phyloP scores from a whole-genome alignment of 2,797 vertebrate genomes.

The Arctocebus calabarensis region DNA sequence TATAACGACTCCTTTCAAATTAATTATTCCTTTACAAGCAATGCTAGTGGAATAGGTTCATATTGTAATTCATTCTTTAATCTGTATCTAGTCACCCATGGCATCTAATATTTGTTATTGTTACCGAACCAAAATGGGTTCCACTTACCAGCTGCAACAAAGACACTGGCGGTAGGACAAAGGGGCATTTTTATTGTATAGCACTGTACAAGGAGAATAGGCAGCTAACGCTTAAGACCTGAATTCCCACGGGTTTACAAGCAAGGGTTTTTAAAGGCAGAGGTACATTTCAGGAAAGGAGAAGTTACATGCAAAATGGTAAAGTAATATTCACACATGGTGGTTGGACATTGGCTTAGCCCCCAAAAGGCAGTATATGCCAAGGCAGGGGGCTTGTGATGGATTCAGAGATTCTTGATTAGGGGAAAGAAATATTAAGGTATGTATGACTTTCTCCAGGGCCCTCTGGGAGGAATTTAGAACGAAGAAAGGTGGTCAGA shows the following conservation, averaged over 20 bases:
- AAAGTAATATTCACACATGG: not conserved
- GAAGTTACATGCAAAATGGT: not conserved
- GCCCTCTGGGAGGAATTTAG: not conserved
- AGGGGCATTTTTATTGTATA: not conserved
- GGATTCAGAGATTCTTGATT: not conserved
- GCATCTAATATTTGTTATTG: not conserved
- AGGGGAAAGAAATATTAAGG: not conserved
- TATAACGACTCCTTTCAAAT: not conserved
- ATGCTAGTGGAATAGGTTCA: not conserved
- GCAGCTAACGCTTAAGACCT: not conserved
- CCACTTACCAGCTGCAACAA: not conserved
- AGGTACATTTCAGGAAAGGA: not conserved
- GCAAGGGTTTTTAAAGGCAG: not conserved
- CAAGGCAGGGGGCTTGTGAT: not conserved
- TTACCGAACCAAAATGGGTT: not conserved
- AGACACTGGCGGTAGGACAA: not conserved
- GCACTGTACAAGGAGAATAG: not conserved
- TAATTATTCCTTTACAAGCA: not conserved
- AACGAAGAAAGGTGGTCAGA: not conserved
- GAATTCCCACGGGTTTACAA: not conserved
- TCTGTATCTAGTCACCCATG: not conserved
- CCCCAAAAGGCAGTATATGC: not conserved
- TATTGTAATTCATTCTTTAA: slow-evolving; percentile 13
- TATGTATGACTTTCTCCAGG: not conserved
- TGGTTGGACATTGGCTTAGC: not conserved